Conservation (phyloP, 2,888 invertebrate species). For the Chloroclystis v-ata region DNA sequence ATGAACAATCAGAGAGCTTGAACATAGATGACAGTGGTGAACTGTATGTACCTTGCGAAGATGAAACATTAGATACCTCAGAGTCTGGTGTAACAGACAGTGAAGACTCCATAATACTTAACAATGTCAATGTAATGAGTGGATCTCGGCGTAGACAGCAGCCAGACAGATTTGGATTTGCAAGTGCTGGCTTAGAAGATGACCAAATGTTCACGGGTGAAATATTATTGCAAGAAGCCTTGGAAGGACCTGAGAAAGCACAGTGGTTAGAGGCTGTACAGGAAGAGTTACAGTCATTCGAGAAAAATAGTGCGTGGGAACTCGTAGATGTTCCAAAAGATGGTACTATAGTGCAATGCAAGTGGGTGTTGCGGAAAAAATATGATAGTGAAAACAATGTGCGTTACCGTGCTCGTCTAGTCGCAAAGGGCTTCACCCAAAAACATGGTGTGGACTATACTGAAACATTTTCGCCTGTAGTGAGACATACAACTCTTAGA, state of each 20-base stretch:
- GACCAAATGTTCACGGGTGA: constrained; percentile 1
- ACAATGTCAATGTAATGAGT: too few species aligned
- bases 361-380: constrained; percentile 18
- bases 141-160: not conserved
- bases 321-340: constrained; percentile 18
- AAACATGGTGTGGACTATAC: not conserved
- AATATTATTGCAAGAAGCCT: constrained; percentile 9
- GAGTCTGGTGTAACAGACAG: not conserved
- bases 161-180: constrained; percentile 14
- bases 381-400: not conserved
- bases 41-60: constrained; percentile 9
- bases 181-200: constrained; percentile 6
- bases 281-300: constrained; percentile 25
- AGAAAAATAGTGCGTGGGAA: constrained; percentile 30
- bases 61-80: too few species aligned
- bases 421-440: not conserved
- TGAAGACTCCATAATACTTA: too few species aligned
- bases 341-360: constrained; percentile 21
- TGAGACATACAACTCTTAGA: constrained; percentile 17
- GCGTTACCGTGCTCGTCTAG: not conserved
- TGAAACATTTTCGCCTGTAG: constrained; percentile 14
- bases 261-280: constrained; percentile 24
- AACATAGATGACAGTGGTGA: constrained; percentile 24
- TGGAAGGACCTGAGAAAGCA: constrained; percentile 17
- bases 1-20: not conserved